Evolutionary conservation across 1,140 invertebrate species (phyloP), one percentile per base, ranked within the genome.

Genomic region (Wiebesia pumilae): DNA sequence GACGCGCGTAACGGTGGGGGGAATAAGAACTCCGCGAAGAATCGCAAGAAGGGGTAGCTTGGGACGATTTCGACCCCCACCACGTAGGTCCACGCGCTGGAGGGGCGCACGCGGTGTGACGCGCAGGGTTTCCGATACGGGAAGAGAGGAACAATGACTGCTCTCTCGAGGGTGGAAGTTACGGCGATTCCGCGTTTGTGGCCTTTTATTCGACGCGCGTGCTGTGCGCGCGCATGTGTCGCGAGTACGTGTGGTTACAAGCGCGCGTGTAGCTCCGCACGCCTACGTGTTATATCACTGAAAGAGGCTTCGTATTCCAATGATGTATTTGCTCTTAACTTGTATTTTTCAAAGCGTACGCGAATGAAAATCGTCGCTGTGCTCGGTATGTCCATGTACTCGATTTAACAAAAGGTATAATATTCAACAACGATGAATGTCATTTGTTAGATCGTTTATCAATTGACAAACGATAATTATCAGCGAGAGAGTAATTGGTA

Each of bases 171-270:
- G 33, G 67, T 69, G 21, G 65, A 82, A 82, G 40, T 43, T 80
- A 65, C 80, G 71, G 80, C 40, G 69, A 77, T 78, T 78, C 38
- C 35, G 38, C 69, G n/a, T 38, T 73, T 6, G 51, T 67, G 47
- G 38, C 30, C 33, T 81, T 86, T 83, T 77, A 54, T 73, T 62
- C 38, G 38, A 62, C 9, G n/a, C 30, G 35, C 21, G 24, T 27
- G 21, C 24, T 14, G 24, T 27, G 58, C 3, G 38, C 27, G 69
- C 35, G 83, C 73, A 33, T 47, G 27, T 14, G n/a, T 35, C n/a
- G 27, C 33, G 62, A 35, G n/a, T 67, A 40, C 62, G 58, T 79
- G 40, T 19, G 75, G 1, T 21, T 84, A 30, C 43, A 24, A 27
- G 54, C 12, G 82, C 35, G 33, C 33, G 27, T 43, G 54, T 4